A percentile compares a stretch with the other conserved stretches of the same genome.
Conservation (phyloP, 2,113 vertebrate species). For the Haplochromis burtoni region DNA sequence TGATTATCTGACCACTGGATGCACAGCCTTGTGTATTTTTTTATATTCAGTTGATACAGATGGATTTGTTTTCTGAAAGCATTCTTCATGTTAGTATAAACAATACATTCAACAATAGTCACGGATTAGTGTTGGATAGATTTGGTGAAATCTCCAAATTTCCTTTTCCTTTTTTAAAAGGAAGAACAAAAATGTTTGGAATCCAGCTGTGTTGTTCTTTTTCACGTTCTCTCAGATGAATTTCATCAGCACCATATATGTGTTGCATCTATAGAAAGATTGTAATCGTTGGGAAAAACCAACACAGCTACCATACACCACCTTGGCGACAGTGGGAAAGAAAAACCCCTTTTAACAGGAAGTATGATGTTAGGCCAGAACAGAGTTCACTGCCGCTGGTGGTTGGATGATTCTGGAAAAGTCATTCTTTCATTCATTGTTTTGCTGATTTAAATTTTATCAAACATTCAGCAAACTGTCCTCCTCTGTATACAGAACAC, state of each 20-base stretch:
- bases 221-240: neutral
- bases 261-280: neutral
- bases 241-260: neutral
- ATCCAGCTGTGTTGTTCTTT: neutral
- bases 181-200: neutral
- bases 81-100: neutral
- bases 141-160: neutral
- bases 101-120: neutral
- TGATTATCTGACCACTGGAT: neutral
- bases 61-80: too few relatives aligned
- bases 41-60: neutral
- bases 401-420: neutral
- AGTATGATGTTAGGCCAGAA: neutral
- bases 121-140: neutral
- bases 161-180: neutral
- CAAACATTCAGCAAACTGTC: neutral
- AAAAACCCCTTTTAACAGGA: rapidly evolving
- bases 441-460: neutral
- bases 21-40: neutral
- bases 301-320: neutral
- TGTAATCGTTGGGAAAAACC: neutral
- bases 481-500: neutral
- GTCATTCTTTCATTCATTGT: neutral
- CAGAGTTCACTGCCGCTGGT: neutral
- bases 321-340: neutral